Base-by-base conservation (phyloP, 2,888 invertebrate genomes). In the Heliconius ethilla region DNA sequence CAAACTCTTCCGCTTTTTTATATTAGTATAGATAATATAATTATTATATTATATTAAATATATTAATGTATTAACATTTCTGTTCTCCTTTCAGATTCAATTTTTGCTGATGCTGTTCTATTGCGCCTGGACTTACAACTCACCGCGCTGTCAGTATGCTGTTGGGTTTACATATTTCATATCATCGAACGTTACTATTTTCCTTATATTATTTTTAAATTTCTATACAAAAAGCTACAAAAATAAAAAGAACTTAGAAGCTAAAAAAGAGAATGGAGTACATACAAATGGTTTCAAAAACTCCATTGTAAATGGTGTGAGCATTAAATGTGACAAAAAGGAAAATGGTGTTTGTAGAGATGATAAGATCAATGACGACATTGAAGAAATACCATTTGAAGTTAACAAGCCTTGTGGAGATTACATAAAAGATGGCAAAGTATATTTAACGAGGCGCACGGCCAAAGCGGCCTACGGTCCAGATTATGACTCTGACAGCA, bases 71-170 rank as follows among this genome's bases (percentile, higher is more conserved):
- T 33, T 29, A 6, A 22, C 45, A 51, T 22, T 40, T 22, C 65
- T 37, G 27, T 65, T 6, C 59, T 40, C 11, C 70, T 81, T 91
- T 27, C 92, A 96, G 96, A 88, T 95, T 2, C 97, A 97, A 87
- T 97, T 97, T 84, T 90, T 95, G 40, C 86, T 97, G 65, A 96
- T 97, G 95, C 91, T 97, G 33, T 87, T 91, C 13, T 97, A 97
- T 86, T 95, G 96, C 88, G 86, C 92, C 37, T 89, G 92, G 86
- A 95, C 94, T 0, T 91, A 96, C 80, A 93, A 95, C 83, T 91
- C 93, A 0, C 95, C 95, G 79, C 95, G 95, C 81, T 96, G 96
- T 84, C 95, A 96, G 83, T 95, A 95, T 82, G 96, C 96, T 0
- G 94, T 95, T 76, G 90, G 94, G 0, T 91, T 96, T 79, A 95